phyloP scores from a whole-genome alignment of 2,113 vertebrate genomes.

The Ptyas mucosa region DNA sequence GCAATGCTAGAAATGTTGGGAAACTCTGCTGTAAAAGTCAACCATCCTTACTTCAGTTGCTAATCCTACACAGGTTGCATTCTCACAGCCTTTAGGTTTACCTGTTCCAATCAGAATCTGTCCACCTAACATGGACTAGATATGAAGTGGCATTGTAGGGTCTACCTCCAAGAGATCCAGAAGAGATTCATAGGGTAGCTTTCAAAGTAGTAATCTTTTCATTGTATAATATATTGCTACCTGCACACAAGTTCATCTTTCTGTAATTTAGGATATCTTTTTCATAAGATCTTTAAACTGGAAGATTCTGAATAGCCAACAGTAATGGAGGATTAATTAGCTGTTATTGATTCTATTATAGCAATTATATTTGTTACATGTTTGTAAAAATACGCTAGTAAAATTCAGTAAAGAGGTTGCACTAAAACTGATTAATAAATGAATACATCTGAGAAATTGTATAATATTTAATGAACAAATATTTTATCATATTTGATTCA shows the following conservation, averaged over 20 bases:
- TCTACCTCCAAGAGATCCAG: background rate
- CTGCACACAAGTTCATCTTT: background rate
- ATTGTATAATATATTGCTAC: background rate
- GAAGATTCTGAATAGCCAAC: background rate
- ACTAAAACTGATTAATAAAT: background rate
- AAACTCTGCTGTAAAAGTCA: background rate
- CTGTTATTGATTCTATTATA: background rate
- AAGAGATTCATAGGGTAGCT: background rate
- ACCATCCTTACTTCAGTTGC: background rate
- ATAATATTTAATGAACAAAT: conserved; percentile 21
- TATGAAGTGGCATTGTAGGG: background rate
- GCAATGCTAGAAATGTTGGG: too few relatives aligned
- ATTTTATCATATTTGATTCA: background rate
- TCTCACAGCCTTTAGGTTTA: background rate
- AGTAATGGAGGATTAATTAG: background rate
- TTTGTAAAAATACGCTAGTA: background rate
- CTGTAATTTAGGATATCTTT: background rate
- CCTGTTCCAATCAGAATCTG: background rate
- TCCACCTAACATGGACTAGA: background rate
- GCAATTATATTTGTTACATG: background rate
- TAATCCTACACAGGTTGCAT: background rate
- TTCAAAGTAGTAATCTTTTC: background rate
- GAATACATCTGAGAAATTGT: background rate
- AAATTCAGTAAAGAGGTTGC: background rate
- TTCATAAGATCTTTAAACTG: background rate